phyloP scores from a whole-genome alignment of 2,797 vertebrate genomes.

The Myotis vivesi region DNA sequence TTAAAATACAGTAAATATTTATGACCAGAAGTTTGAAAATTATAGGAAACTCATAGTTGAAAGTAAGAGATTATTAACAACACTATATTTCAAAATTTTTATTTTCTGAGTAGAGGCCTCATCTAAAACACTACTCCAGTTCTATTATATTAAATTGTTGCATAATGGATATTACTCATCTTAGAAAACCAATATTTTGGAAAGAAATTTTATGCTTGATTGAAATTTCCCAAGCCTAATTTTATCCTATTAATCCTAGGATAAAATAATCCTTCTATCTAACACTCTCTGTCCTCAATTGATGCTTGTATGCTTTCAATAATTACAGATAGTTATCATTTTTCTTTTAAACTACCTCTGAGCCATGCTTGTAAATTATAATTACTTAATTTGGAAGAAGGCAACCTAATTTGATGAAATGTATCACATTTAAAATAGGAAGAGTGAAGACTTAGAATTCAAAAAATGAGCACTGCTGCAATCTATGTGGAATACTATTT shows the following conservation, averaged over 20 bases:
- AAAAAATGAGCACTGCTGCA: background rate
- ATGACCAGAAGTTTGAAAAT: background rate
- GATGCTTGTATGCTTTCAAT: background rate
- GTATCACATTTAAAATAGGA: background rate
- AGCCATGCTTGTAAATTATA: slow-evolving; percentile 5
- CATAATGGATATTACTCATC: background rate
- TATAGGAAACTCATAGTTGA: background rate
- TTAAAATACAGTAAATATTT: background rate
- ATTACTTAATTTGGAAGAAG: background rate
- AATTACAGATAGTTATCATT: background rate
- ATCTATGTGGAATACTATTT: background rate
- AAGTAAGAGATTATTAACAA: background rate
- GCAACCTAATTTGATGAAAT: background rate
- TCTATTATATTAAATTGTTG: background rate
- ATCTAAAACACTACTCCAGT: background rate
- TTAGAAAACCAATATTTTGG: background rate
- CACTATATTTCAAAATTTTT: background rate
- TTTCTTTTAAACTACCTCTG: background rate
- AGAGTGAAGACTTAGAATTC: background rate
- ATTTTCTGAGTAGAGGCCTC: background rate
- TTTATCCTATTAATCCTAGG: slow-evolving; percentile 7
- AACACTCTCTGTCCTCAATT: background rate
- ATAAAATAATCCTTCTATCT: background rate
- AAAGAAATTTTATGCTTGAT: background rate
- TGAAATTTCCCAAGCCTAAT: background rate